Conservation (phyloP, 2,797 vertebrate genomes). For the Lutjanus campechanus region DNA sequence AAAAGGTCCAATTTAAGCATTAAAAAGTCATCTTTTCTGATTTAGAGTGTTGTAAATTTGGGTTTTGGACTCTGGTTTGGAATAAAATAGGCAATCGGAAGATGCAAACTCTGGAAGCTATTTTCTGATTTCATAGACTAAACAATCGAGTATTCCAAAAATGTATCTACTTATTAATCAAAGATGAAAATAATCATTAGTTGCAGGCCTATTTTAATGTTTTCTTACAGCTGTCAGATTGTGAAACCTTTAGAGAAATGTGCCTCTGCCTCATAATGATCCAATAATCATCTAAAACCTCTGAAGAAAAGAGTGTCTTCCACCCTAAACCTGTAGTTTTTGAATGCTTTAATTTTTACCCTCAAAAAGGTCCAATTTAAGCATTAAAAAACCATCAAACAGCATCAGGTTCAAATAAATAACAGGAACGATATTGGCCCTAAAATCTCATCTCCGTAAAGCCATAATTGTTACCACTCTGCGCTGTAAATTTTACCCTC, state of each 20-base stretch:
- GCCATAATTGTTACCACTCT: slow-evolving; percentile 82
- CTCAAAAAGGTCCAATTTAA: slow-evolving; percentile 14
- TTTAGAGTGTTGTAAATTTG: too few relatives aligned
- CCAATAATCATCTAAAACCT: too few relatives aligned
- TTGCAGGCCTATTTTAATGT: background rate
- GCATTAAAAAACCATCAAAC: slow-evolving; percentile 30
- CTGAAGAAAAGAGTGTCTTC: background rate
- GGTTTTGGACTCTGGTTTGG: background rate
- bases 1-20: background rate
- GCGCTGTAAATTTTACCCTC: slow-evolving; percentile 69
- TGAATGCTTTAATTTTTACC: slow-evolving; percentile 24
- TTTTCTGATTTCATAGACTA: background rate
- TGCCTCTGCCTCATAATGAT: background rate
- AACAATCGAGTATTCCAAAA: background rate
- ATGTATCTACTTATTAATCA: background rate
- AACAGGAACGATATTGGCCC: slow-evolving; percentile 41
- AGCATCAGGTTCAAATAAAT: slow-evolving; percentile 56
- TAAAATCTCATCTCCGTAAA: slow-evolving; percentile 39
- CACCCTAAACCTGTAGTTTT: background rate
- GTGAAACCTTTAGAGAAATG: background rate
- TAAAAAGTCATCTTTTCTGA: background rate
- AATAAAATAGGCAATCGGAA: background rate
- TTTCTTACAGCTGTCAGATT: slow-evolving; percentile 1
- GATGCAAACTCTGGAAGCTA: background rate
- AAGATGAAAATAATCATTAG: background rate